These are phyloP conservation scores for Drosophila paracracens DNA, from an alignment of 2,888 invertebrate species.

Conservation along the genomic window DNA sequence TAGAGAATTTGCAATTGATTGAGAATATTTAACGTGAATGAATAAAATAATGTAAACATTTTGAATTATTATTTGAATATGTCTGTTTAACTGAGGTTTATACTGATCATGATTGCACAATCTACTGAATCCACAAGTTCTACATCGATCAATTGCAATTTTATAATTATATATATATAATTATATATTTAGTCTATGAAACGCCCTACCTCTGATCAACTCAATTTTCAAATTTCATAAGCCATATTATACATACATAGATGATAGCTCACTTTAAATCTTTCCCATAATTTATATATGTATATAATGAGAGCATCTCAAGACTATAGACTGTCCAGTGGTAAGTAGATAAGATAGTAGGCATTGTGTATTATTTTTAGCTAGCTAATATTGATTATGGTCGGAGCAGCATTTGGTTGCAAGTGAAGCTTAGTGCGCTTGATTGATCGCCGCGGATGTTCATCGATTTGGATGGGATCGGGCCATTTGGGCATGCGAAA, in stretches of 20 bases:
- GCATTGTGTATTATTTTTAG: constrained; percentile 59
- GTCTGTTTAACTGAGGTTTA: background rate
- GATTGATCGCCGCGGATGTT: constrained; percentile 46
- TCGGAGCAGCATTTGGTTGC: constrained; percentile 2
- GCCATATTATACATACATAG: background rate
- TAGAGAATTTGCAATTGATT: background rate
- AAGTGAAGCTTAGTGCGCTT: constrained; percentile 8
- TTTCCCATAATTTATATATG: background rate
- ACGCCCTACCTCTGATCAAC: background rate
- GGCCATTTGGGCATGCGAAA: constrained; percentile 59
- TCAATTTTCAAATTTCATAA: background rate
- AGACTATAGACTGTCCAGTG: background rate
- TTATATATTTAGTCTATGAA: background rate
- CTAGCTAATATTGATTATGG: constrained; percentile 60
- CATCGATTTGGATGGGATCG: constrained; percentile 59
- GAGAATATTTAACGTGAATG: background rate
- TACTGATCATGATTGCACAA: background rate
- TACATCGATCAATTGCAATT: background rate
- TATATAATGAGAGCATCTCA: background rate
- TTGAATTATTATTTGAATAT: background rate
- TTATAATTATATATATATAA: background rate
- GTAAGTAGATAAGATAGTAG: constrained; percentile 16
- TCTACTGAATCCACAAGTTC: constrained; percentile 11
- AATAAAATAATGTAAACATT: background rate
- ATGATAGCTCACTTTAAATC: constrained; percentile 3